Base-by-base conservation (phyloP, 2,888 invertebrate species). In the Orchesellides sinensis region DNA sequence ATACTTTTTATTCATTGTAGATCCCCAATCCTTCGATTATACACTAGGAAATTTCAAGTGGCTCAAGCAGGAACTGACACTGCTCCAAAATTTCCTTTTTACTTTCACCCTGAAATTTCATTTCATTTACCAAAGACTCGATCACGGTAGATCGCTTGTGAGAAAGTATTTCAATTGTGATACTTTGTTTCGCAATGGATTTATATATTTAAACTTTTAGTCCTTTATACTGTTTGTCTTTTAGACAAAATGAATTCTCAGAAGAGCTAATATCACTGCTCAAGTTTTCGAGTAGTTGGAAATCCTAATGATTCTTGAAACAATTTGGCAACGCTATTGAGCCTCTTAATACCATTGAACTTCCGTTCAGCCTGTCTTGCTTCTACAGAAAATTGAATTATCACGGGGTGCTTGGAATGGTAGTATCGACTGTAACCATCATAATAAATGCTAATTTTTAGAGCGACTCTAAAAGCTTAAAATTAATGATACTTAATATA, bases 11-110 rank as follows among this genome's bases (percentile, higher is more conserved):
- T 17, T 54, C 54, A 21, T 23, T 54, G 21, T 29, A 17, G 61
- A 61, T 35, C 61, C 17, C 61, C 61, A 61, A n/a, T 61, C 32
- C 14, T 21, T 54, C 21, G 5, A 23, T 21, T 54, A 35, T 8
- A 35, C 35, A 35, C 35, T 35, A 35, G 3, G n/a, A 54, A 54
- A 19, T 21, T 61, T 61, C 61, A 61, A 61, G 32, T 61, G 56
- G 29, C 35, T 61, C 32, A 29, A n/a, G 4, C 25, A 2, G 25
- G 8, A 54, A 54, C 12, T 52, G 54, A 54, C 6, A 54, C 8
- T 17, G 56, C 2, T 40, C n/a, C 40, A 56, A 56, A 3, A 56
- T 25, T 25, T 56, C 19, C 25, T 6, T 17, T 17, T 54, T 56
- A 56, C 56, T 56, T 56, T 56, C 17, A 23, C 23, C 10, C 56